phyloP scores from a whole-genome alignment of 2,888 invertebrate genomes.

The Meiosimyza decipiens region DNA sequence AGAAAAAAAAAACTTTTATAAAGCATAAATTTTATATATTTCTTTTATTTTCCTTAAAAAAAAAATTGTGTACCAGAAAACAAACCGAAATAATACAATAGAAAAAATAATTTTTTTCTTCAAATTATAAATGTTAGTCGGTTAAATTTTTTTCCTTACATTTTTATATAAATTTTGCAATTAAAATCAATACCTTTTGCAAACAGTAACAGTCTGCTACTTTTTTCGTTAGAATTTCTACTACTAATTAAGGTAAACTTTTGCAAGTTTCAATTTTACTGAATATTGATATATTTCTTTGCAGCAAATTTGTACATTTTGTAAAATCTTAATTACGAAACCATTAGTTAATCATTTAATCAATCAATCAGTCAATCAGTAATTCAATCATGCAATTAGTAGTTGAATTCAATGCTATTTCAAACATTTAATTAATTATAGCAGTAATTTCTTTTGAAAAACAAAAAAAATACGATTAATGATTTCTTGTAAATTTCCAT shows the following conservation, averaged over 20 bases:
- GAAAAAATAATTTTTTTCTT: not conserved
- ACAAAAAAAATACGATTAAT: not conserved
- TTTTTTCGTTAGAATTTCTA: conserved; percentile 19
- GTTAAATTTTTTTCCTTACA: not conserved
- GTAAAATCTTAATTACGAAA: conserved; percentile 21
- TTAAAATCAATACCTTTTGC: not conserved
- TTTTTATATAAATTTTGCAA: not conserved
- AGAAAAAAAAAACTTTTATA: not conserved
- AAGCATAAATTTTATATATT: conserved; percentile 6
- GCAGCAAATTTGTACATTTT: conserved; percentile 33
- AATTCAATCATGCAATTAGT: not conserved
- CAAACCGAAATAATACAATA: not conserved
- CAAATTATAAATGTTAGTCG: not conserved
- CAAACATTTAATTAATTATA: conserved; percentile 5
- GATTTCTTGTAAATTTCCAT: conserved; percentile 31
- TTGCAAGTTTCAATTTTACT: conserved; percentile 16
- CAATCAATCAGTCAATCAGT: not conserved
- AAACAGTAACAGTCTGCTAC: conserved; percentile 19
- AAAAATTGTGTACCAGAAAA: not conserved
- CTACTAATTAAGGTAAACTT: conserved; percentile 24
- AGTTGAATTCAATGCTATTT: not conserved
- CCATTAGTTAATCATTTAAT: conserved; percentile 4
- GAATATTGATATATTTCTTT: conserved; percentile 24
- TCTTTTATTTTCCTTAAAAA: not conserved
- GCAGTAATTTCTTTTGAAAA: not conserved